These are phyloP conservation scores for Pholis gunnellus DNA, from an alignment of 2,113 vertebrate genomes.

Conservation along the genomic window DNA sequence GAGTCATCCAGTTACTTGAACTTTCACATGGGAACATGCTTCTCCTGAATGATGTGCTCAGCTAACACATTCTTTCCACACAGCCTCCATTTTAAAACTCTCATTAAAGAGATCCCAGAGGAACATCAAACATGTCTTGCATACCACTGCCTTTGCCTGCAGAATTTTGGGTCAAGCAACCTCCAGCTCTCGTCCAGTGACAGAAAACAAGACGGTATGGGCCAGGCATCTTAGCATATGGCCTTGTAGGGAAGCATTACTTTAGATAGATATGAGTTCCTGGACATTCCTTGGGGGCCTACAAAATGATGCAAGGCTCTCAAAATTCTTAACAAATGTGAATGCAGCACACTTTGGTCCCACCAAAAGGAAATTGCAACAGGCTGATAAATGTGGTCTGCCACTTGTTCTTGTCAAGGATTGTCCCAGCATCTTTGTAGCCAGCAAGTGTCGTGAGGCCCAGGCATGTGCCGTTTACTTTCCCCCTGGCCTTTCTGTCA, in stretches of 20 bases:
- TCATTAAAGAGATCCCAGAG: slow-evolving; percentile 81
- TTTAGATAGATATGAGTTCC: slow-evolving; percentile 51
- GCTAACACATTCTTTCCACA: slow-evolving; percentile 77
- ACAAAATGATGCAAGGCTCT: slow-evolving; percentile 67
- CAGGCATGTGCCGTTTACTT: neutral
- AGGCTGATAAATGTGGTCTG: slow-evolving; percentile 49
- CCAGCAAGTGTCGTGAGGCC: slow-evolving; percentile 11
- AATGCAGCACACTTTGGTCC: slow-evolving; percentile 39
- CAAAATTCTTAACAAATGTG: slow-evolving; percentile 64
- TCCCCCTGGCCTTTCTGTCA: slow-evolving; percentile 15
- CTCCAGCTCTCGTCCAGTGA: slow-evolving; percentile 67
- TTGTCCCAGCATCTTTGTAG: slow-evolving; percentile 17
- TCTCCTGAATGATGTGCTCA: slow-evolving; percentile 68
- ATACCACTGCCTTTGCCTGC: slow-evolving; percentile 74
- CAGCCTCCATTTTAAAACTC: slow-evolving; percentile 70
- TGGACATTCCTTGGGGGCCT: slow-evolving; percentile 71
- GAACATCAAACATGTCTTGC: slow-evolving; percentile 82
- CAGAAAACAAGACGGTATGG: slow-evolving; percentile 62
- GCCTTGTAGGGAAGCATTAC: slow-evolving; percentile 83
- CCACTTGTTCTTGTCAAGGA: slow-evolving; percentile 24
- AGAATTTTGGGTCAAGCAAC: slow-evolving; percentile 74
- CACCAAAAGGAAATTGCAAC: slow-evolving; percentile 35
- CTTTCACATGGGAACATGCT: slow-evolving; percentile 85
- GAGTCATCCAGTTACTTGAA: slow-evolving; percentile 66
- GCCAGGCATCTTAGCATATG: slow-evolving; percentile 48